phyloP scores from a whole-genome alignment of 2,888 invertebrate species.

The Cerceris rybyensis region DNA sequence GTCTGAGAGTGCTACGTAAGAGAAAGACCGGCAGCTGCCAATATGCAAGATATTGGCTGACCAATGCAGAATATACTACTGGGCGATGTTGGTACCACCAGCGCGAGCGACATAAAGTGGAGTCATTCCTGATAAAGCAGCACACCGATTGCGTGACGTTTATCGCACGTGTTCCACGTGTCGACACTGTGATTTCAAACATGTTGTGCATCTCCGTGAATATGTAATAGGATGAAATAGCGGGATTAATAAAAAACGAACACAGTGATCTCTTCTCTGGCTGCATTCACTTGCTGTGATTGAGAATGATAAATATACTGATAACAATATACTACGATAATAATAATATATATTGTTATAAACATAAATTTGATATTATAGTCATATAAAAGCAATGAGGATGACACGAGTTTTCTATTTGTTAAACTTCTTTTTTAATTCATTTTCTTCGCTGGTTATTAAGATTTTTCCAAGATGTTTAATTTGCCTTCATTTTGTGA shows the following conservation, averaged over 20 bases:
- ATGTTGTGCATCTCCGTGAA: constrained; percentile 42
- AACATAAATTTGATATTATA: too few species aligned
- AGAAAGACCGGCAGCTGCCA: constrained; percentile 52
- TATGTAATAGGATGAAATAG: constrained; percentile 3
- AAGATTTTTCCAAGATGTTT: too few species aligned
- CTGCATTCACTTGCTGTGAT: too few species aligned
- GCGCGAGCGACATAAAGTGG: constrained; percentile 66
- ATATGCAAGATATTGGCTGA: constrained; percentile 74
- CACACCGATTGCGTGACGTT: constrained; percentile 66
- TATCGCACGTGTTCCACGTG: constrained; percentile 71
- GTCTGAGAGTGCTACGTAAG: constrained; percentile 19
- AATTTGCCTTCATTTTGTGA: too few species aligned
- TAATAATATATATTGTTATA: too few species aligned
- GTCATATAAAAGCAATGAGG: too few species aligned
- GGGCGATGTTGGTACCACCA: constrained; percentile 41
- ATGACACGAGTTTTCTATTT: too few species aligned
- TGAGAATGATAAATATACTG: too few species aligned
- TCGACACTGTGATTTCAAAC: constrained; percentile 61
- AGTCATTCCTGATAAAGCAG: constrained; percentile 69
- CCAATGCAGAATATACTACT: constrained; percentile 66
- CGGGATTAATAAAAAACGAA: neutral
- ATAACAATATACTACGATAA: too few species aligned
- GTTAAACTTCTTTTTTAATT: too few species aligned
- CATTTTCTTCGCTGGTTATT: too few species aligned
- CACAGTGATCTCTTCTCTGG: too few species aligned